Conservation (phyloP, 92 coral and sea anemone genomes). For the Hydrozoanthus gracilis region DNA sequence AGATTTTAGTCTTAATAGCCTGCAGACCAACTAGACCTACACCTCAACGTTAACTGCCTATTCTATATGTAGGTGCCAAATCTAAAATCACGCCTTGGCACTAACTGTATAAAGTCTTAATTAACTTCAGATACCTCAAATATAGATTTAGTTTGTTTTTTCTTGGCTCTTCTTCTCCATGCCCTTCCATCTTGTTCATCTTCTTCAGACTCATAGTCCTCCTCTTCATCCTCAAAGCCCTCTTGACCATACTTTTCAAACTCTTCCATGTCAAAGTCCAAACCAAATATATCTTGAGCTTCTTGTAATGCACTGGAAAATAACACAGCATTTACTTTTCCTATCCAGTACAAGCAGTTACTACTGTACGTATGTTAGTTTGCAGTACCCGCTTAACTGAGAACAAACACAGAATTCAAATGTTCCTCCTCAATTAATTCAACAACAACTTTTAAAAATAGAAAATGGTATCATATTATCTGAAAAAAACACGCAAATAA, state of each 20-base stretch:
- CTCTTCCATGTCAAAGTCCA: conserved; percentile 97
- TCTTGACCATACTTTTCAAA: conserved; percentile 96
- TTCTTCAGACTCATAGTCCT: conserved; percentile 88
- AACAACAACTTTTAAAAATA: too few relatives aligned
- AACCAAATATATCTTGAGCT: conserved; percentile 99
- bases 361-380: too few relatives aligned
- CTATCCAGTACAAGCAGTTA: too few relatives aligned
- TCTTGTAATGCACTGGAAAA: conserved; percentile 89
- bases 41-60: neutral
- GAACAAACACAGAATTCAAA: too few relatives aligned
- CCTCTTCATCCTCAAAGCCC: conserved; percentile 89
- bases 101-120: too few relatives aligned
- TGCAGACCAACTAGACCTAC: too few relatives aligned
- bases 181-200: conserved; percentile 66
- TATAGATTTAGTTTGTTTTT: conserved; percentile 83
- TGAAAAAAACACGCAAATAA: too few relatives aligned
- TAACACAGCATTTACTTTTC: neutral
- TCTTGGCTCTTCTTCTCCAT: conserved; percentile 63
- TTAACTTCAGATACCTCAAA: conserved; percentile 69
- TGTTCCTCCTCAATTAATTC: too few relatives aligned
- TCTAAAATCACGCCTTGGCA: too few relatives aligned
- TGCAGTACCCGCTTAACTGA: too few relatives aligned
- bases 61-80: neutral
- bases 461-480: too few relatives aligned
- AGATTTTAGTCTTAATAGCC: too few relatives aligned